These are phyloP conservation scores for Hyaena hyaena DNA, from an alignment of 2,113 vertebrate genomes.

Conservation along the genomic window DNA sequence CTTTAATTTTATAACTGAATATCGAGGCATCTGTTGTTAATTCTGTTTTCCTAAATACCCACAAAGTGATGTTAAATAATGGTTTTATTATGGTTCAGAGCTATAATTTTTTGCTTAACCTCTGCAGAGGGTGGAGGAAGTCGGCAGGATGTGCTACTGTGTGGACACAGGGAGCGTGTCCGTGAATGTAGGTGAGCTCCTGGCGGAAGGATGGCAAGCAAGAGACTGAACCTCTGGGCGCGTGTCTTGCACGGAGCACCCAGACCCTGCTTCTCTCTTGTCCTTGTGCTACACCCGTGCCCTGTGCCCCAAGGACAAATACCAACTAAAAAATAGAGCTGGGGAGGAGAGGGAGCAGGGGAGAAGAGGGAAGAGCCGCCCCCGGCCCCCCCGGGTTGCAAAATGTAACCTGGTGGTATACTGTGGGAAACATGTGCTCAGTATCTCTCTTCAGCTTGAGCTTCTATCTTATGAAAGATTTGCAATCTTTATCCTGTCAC, in stretches of 20 bases:
- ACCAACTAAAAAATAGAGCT: neutral
- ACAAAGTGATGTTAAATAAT: constrained; percentile 40
- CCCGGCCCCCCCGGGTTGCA: neutral
- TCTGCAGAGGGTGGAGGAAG: neutral
- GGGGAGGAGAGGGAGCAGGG: neutral
- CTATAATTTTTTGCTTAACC: neutral
- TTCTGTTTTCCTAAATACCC: constrained; percentile 25
- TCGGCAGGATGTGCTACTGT: neutral
- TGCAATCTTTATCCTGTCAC: neutral
- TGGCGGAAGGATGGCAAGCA: fast-evolving
- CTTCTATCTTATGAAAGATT: constrained; percentile 38
- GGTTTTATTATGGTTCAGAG: neutral
- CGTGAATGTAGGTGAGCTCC: neutral
- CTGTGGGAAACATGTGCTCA: neutral
- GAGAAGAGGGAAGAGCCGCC: neutral
- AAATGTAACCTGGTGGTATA: neutral
- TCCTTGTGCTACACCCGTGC: neutral
- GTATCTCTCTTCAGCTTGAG: neutral
- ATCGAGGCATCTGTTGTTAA: neutral
- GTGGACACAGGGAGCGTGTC: neutral
- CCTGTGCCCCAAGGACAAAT: neutral
- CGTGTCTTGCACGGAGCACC: neutral
- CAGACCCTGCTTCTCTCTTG: neutral
- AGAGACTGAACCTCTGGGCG: neutral
- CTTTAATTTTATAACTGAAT: constrained; percentile 35